These are phyloP conservation scores for Rhyacichthys aspro DNA, from an alignment of 2,797 vertebrate species.

Conservation along the genomic window DNA sequence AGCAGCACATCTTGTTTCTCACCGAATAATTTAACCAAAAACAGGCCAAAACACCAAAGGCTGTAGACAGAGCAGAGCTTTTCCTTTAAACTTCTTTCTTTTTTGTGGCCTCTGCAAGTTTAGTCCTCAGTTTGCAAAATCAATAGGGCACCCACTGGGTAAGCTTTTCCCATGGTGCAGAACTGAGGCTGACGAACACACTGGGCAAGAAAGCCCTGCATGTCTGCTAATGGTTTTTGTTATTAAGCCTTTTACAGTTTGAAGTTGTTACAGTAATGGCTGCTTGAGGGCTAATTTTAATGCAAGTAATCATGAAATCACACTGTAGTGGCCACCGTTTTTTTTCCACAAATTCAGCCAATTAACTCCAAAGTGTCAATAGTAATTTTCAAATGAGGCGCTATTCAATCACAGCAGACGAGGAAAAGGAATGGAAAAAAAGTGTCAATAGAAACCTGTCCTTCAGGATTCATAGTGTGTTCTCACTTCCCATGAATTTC, in stretches of 20 bases:
- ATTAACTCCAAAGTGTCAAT: not conserved
- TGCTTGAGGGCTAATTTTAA: slow-evolving; percentile 2
- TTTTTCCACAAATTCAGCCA: not conserved
- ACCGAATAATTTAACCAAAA: not conserved
- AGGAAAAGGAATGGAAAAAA: too few relatives aligned
- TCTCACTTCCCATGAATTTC: too few relatives aligned
- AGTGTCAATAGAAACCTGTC: too few relatives aligned
- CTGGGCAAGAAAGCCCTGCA: not conserved
- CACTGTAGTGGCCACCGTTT: slow-evolving; percentile 2
- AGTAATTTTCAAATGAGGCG: not conserved
- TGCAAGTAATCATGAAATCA: slow-evolving; percentile 7
- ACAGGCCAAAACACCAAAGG: not conserved
- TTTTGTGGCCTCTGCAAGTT: not conserved
- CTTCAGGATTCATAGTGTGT: too few relatives aligned
- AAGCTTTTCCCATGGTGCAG: not conserved
- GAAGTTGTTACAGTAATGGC: slow-evolving; percentile 1
- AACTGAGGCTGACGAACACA: too few relatives aligned
- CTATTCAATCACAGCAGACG: too few relatives aligned
- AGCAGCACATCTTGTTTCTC: slow-evolving; percentile 3
- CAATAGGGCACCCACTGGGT: too few relatives aligned
- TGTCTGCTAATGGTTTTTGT: not conserved
- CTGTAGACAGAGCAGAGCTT: not conserved
- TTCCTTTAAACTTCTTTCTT: not conserved
- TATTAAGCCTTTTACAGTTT: not conserved
- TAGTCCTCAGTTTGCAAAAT: not conserved